Base-by-base conservation (phyloP, 2,113 vertebrate species). In the Apteryx mantelli region DNA sequence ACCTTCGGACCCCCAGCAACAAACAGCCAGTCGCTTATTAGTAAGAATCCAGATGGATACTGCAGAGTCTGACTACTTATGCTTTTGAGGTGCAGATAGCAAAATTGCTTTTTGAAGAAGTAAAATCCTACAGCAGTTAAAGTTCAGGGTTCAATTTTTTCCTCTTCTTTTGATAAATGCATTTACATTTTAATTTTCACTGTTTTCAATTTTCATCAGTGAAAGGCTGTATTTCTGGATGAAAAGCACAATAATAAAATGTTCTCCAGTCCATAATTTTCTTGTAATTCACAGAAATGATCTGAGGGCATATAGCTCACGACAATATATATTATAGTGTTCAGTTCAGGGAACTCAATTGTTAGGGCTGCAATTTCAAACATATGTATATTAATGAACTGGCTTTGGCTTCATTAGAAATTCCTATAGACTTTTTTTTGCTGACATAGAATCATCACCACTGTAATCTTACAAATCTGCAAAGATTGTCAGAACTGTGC, bases 141-240 rank as follows among this genome's bases (percentile, higher is more conserved):
- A 96, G 96, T 91, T 95, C 93, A 94, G 76, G 63, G 91, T 90
- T 95, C 94, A n/a, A 44, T 94, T 95, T 91, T 95, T 95, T 78
- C 38, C n/a, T 92, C 65, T 78, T 86, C 91, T 90, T 96, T 93
- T 94, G 91, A 97, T 95, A 97, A 96, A 96, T 93, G 46, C 93
- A 97, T 97, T 97, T 96, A 93, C 94, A 97, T 97, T 96, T 97
- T 96, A 96, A 97, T 96, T 97, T 93, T 88, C 88, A 86, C 76
- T 96, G 94, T 97, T 96, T 97, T 97, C 96, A 96, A 94, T 96
- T 97, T 97, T 95, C 89, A 63, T 88, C 94, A 90, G 38, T 76
- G 80, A 86, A 97, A 96, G 68, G 82, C 82, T 91, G 79, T 83
- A 91, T 96, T 94, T 91, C 82, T 50, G 76, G 65, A 95, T 93